phyloP scores from a whole-genome alignment of 2,113 vertebrate species.

The Acinonyx jubatus region DNA sequence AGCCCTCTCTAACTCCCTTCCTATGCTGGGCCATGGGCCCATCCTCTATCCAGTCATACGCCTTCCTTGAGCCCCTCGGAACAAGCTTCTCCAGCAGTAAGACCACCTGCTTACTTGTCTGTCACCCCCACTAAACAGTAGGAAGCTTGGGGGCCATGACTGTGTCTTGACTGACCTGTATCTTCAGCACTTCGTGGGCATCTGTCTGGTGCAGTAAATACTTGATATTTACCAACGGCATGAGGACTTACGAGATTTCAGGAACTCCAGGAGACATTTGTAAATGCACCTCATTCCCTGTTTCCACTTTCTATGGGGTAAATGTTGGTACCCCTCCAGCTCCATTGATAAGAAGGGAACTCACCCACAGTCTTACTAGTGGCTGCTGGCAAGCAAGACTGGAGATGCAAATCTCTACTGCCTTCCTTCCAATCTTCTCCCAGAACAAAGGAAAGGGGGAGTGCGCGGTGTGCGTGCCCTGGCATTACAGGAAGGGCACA shows the following conservation, averaged over 20 bases:
- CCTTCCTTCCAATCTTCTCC: not conserved
- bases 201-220: not conserved
- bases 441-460: not conserved
- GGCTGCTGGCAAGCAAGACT: not conserved
- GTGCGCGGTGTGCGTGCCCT: fast-evolving
- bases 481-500: not conserved
- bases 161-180: not conserved
- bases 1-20: not conserved
- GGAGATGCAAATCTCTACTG: not conserved
- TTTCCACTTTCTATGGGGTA: not conserved
- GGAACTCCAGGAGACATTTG: not conserved
- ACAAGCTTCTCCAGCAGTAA: not conserved
- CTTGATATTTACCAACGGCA: not conserved
- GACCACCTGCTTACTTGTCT: not conserved
- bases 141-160: not conserved
- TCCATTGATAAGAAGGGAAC: not conserved
- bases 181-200: not conserved
- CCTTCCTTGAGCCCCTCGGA: not conserved
- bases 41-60: not conserved
- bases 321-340: not conserved
- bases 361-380: not conserved
- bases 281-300: not conserved
- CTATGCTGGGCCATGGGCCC: not conserved
- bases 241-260: not conserved
- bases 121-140: not conserved